These are phyloP conservation scores for Columba janthina DNA, from an alignment of 2,113 vertebrate genomes.

Conservation along the genomic window DNA sequence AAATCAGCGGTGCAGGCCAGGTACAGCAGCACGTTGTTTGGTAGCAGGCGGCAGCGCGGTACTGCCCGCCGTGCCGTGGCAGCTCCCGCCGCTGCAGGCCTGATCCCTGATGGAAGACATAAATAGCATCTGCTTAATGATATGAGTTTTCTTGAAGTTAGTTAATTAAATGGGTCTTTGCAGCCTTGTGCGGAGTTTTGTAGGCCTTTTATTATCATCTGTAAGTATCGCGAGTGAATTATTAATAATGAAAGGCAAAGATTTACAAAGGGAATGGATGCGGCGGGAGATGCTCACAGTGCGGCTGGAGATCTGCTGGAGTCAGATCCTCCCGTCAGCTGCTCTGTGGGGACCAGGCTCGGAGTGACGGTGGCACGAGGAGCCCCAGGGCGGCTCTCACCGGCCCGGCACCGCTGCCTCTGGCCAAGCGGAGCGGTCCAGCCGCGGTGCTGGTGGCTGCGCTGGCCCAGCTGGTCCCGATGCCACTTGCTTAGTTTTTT, in stretches of 20 bases:
- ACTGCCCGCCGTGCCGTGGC: background rate
- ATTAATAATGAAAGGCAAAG: slow-evolving; percentile 35
- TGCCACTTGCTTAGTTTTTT: too few species aligned
- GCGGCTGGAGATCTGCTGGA: background rate
- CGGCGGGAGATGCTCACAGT: background rate
- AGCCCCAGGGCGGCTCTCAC: background rate
- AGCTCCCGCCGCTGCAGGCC: background rate
- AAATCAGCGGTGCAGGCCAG: background rate
- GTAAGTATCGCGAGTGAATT: background rate
- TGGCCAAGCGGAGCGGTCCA: background rate
- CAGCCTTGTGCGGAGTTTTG: background rate
- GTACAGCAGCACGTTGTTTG: background rate
- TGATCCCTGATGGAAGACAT: background rate
- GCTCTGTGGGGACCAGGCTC: background rate
- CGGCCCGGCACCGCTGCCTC: background rate
- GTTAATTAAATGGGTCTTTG: slow-evolving; percentile 41
- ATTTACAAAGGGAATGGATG: background rate
- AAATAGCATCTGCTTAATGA: background rate
- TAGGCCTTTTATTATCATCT: slow-evolving; percentile 13
- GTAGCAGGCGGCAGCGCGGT: background rate
- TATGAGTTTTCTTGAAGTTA: background rate
- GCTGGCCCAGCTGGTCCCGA: background rate
- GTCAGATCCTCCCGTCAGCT: background rate
- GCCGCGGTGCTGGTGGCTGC: background rate
- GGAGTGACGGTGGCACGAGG: background rate